Percentiles rank a stretch among this genome's conserved stretches.
Conservation (phyloP, 2,113 vertebrate species). For the Labeo rohita region DNA sequence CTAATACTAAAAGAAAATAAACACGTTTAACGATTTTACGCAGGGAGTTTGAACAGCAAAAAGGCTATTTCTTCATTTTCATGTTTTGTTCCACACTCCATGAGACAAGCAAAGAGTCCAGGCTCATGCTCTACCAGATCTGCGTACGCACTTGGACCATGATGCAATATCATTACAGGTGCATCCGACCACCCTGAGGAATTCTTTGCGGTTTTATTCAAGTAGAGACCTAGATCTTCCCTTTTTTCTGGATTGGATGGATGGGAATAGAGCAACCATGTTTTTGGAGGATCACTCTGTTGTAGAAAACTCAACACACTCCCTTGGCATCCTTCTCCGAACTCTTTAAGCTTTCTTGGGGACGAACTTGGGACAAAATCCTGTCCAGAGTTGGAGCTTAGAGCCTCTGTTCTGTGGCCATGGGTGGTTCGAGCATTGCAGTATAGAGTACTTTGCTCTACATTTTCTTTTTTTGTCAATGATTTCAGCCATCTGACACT, state of each 20-base stretch:
- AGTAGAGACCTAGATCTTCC: conserved; percentile 72
- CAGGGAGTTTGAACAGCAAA: background rate
- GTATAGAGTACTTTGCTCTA: conserved; percentile 70
- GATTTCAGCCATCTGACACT: conserved; percentile 81
- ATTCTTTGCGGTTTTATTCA: conserved; percentile 63
- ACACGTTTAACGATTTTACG: too few species aligned
- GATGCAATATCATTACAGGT: background rate
- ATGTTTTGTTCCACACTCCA: conserved; percentile 73
- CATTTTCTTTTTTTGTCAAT: rapidly evolving
- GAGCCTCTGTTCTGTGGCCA: conserved; percentile 65
- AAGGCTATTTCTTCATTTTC: background rate
- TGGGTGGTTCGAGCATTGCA: conserved; percentile 71
- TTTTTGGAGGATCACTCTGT: background rate
- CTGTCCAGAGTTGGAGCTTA: conserved; percentile 55
- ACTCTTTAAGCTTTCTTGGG: too few species aligned
- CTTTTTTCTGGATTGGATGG: conserved; percentile 65
- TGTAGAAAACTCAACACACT: conserved; percentile 75
- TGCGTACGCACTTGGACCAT: conserved; percentile 75
- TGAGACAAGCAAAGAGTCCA: conserved; percentile 72
- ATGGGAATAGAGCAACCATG: conserved; percentile 79
- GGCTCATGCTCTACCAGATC: conserved; percentile 68
- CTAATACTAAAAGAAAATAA: too few species aligned
- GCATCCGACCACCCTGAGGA: background rate
- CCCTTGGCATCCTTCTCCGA: too few species aligned
- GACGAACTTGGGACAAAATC: too few species aligned